These are phyloP conservation scores for Tribolium freemani DNA, from an alignment of 2,888 invertebrate genomes.

Conservation along the genomic window DNA sequence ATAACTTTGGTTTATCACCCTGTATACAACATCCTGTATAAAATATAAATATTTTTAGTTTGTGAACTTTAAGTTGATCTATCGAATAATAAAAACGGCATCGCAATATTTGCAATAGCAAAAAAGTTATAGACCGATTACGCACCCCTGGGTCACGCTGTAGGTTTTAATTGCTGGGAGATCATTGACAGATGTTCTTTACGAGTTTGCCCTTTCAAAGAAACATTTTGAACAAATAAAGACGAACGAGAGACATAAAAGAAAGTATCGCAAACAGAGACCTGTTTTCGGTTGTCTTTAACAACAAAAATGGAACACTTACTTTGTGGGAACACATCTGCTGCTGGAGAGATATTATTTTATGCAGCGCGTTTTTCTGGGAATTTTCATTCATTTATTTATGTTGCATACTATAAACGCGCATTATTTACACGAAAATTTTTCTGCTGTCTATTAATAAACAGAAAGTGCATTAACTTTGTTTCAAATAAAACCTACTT, in stretches of 20 bases:
- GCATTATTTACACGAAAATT: background rate
- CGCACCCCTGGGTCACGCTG: too few relatives aligned
- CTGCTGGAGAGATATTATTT: background rate
- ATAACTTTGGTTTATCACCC: too few relatives aligned
- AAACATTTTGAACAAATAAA: background rate
- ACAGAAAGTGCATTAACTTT: too few relatives aligned
- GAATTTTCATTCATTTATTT: background rate
- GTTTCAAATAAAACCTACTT: too few relatives aligned
- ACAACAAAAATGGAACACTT: background rate
- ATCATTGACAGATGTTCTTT: background rate
- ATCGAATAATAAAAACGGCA: too few relatives aligned
- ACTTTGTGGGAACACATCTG: background rate
- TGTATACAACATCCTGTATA: too few relatives aligned
- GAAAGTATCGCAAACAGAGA: background rate
- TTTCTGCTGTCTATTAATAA: background rate
- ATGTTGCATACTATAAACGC: background rate
- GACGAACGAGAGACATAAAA: background rate
- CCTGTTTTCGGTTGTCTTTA: background rate
- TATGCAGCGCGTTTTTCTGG: background rate
- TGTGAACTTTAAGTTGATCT: too few relatives aligned
- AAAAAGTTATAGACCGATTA: too few relatives aligned
- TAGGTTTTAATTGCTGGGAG: background rate
- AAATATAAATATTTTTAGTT: too few relatives aligned
- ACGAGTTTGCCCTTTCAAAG: background rate
- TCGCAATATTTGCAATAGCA: too few relatives aligned